phyloP scores from a whole-genome alignment of 2,113 vertebrate genomes.

The Eudyptes chrysolophus region DNA sequence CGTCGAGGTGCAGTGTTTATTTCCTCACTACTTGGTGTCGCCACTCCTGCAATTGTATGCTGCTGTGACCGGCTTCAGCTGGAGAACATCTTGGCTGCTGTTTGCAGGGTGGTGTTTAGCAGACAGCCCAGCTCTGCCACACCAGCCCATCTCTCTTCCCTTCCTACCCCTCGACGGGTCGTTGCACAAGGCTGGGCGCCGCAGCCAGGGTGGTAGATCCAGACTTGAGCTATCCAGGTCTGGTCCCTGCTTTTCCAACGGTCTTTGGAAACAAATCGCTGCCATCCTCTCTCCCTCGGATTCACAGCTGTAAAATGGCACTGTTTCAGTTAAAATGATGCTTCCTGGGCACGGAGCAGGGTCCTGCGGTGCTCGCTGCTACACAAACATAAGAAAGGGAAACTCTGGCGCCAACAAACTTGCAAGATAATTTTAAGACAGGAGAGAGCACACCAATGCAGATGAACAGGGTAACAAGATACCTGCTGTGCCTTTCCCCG shows the following conservation, averaged over 20 bases:
- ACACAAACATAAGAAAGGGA: background rate
- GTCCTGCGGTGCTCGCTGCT: fast-evolving
- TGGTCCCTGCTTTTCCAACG: background rate
- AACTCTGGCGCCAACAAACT: background rate
- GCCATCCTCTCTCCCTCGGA: background rate
- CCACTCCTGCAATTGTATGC: fast-evolving
- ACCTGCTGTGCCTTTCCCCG: background rate
- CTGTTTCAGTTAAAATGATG: background rate
- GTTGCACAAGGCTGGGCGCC: fast-evolving
- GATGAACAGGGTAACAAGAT: background rate
- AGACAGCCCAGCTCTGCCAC: background rate
- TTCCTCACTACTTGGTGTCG: background rate
- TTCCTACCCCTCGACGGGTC: fast-evolving
- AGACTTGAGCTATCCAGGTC: background rate
- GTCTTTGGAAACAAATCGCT: background rate
- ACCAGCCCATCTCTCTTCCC: background rate
- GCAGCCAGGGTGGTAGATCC: background rate
- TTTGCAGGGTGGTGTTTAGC: background rate
- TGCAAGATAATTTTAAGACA: background rate
- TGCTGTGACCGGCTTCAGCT: background rate
- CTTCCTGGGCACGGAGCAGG: fast-evolving
- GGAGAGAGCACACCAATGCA: background rate
- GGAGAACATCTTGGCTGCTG: background rate
- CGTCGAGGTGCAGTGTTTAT: fast-evolving
- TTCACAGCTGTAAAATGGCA: background rate